Evolutionary conservation across 2,797 vertebrate genomes (phyloP).

Genomic region (Poeciliopsis gracilis): DNA sequence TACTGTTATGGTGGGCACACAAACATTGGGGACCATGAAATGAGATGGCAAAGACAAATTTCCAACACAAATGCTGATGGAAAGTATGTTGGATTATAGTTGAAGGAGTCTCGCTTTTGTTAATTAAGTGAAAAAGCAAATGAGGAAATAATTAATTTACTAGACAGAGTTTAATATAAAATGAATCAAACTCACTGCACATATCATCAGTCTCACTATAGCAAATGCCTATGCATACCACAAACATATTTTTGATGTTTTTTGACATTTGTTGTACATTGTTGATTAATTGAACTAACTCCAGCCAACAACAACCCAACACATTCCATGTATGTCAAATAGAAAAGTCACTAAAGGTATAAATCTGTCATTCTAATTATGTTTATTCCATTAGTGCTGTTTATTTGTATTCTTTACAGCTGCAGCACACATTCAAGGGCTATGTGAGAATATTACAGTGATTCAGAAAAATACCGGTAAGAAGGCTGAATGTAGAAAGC

Average conservation of each 20-base stretch:
- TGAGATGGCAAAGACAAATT: not conserved
- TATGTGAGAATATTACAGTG: not conserved
- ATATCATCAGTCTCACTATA: not conserved
- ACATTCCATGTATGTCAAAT: not conserved
- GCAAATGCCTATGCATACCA: not conserved
- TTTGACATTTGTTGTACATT: not conserved
- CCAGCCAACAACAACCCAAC: not conserved
- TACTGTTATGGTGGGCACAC: slow-evolving; percentile 16
- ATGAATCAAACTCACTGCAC: not conserved
- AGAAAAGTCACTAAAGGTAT: not conserved
- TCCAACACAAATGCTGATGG: slow-evolving; percentile 30
- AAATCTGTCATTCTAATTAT: not conserved
- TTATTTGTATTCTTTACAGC: not conserved
- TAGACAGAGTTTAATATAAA: not conserved
- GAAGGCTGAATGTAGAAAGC: not conserved
- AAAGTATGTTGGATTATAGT: slow-evolving; percentile 7
- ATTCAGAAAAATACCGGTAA: not conserved
- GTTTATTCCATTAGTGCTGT: not conserved
- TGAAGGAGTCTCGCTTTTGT: slow-evolving; percentile 12
- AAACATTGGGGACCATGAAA: slow-evolving; percentile 31
- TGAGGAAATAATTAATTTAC: not conserved
- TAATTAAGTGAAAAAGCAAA: slow-evolving; percentile 20
- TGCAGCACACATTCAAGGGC: not conserved
- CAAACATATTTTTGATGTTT: not conserved
- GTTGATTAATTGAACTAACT: not conserved